Evolutionary conservation across 2,113 vertebrate genomes (phyloP), one percentile per base, ranked within the genome.

Genomic region (Corapipo altera): DNA sequence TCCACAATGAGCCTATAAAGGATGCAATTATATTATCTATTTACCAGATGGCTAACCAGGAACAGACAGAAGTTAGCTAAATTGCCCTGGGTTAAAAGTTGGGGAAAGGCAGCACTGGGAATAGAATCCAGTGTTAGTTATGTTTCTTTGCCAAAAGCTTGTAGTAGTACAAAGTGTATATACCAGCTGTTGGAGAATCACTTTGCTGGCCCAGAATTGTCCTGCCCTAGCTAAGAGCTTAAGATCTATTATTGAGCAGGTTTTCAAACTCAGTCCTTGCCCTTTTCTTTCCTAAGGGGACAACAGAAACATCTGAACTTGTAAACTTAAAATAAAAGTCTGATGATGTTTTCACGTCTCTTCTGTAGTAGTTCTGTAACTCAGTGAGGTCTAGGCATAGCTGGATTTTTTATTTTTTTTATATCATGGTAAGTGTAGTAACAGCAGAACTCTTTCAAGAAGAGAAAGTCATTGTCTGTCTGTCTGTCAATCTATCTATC

Each of bases 41-140:
- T 96, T 91, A 90, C 93, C 96, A 97, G 95, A 94, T 95, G 95
- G 95, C 82, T 93, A 94, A 84, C 93, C 93, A 94, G 93, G 64
- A 95, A 64, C 85, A 95, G 88, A 94, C 88, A 92, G 88, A 91
- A 95, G 89, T 95, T 95, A 93, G 88, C 85, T 93, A 93, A 96
- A 97, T 93, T 96, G 93, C 95, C 79, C 76, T 95, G 73, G 95
- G 92, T 94, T 90, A 95, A 77, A 94, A 95, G 91, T 91, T 90
- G 80, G 77, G 52, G 88, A 90, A 95, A 95, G 67, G 71, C 91
- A 96, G 93, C 75, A 20, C 51, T 90, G 92, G 89, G 95, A 96
- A 94, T 92, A 90, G 59, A 93, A 94, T 80, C 82, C 88, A 81
- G 87, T 78, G 85, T 80, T 69, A 59, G 85, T 37, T 88, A 79